phyloP scores from a whole-genome alignment of 2,888 invertebrate species.

The Horisme vitalbata region DNA sequence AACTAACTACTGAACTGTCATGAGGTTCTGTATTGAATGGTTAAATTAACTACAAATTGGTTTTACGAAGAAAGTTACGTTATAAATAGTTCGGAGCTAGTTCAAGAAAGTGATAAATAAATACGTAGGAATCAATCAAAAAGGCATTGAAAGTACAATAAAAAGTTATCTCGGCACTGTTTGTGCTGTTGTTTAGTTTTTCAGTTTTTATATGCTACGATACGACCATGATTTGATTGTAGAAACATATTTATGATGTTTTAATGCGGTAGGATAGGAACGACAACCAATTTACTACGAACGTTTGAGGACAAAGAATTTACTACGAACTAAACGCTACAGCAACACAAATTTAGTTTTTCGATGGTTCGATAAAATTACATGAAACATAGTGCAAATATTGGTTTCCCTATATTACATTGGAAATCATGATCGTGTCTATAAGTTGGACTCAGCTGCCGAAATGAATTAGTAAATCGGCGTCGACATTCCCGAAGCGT shows the following conservation, averaged over 20 bases:
- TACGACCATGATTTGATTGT: slow-evolving; percentile 16
- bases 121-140: slow-evolving; percentile 25
- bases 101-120: slow-evolving; percentile 28
- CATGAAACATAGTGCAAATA: no score
- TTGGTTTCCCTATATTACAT: no score
- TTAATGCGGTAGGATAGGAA: no score
- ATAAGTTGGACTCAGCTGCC: slow-evolving; percentile 51
- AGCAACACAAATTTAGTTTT: no score
- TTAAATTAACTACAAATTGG: slow-evolving; percentile 4
- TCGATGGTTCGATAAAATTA: no score
- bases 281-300: no score
- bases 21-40: slow-evolving; percentile 2
- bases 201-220: slow-evolving; percentile 44
- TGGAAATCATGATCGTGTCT: slow-evolving; percentile 28
- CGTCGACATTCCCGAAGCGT: slow-evolving; percentile 70
- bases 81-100: background rate
- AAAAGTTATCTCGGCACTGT: slow-evolving; percentile 39
- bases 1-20: slow-evolving; percentile 1
- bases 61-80: slow-evolving; percentile 1
- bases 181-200: slow-evolving; percentile 47
- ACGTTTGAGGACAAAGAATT: no score
- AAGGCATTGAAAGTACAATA: slow-evolving; percentile 33
- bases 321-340: no score
- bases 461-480: slow-evolving; percentile 77
- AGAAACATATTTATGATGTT: no score